Base-by-base conservation (phyloP, 1,140 invertebrate species). In the Oncopodura yosiiana region DNA sequence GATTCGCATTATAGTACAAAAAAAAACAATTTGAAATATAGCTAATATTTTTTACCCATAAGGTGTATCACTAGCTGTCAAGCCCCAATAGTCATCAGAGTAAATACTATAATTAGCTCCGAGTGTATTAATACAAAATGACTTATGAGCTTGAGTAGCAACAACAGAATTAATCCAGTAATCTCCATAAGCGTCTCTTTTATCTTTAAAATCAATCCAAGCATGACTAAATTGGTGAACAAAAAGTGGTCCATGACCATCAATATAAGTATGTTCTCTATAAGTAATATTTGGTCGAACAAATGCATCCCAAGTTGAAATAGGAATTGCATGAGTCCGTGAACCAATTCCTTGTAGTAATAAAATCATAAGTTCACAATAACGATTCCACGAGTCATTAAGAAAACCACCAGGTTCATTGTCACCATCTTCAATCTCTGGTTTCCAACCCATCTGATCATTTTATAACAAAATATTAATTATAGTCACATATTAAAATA, bases 41-140 rank as follows among this genome's bases (percentile, higher is more conserved):
- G 21, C n/a, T n/a, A n/a, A n/a, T n/a, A n/a, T n/a, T n/a, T n/a
- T n/a, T n/a, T 63, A 61, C 3, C 59, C 59, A 30, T 58, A 58
- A 14, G 62, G 56, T 11, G 59, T 62, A 18, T 64, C 60, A 1
- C 51, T 52, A 26, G 62, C 62, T 21, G 60, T 64, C 8, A 64
- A 0, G 14, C 62, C 62, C 62, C 62, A 64, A 26, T 50, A 59
- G 19, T 64, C 53, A 26, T 58, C 59, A 32, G 18, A 19, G 44
- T 64, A 64, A 4, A 39, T 29, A 0, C 52, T 26, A 16, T 27
- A 48, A n/a, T 42, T 29, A 14, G 3, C 24, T 18, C 26, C 30
- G 5, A 57, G 32, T 11, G 43, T 42, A 8, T 42, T 26, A 8
- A 39, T 27, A 26, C 44, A 54, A 18, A 48, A 61, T 12, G 23